A percentile compares a stretch with the other conserved stretches of the same genome.
phyloP scores from a whole-genome alignment of 2,113 vertebrate genomes.

The Glareola pratincola region DNA sequence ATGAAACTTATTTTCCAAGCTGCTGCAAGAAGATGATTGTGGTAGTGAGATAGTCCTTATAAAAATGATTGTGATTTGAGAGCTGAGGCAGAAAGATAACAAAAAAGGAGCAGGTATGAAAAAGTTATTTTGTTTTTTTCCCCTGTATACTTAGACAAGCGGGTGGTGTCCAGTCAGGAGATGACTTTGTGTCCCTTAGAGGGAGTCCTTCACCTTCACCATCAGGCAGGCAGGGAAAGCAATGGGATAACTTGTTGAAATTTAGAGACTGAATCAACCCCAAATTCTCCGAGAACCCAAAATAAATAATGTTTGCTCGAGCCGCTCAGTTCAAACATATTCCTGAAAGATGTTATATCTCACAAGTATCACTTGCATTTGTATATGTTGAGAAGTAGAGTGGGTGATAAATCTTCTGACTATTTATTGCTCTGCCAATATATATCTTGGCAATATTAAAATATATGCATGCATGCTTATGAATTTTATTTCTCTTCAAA shows the following conservation, averaged over 20 bases:
- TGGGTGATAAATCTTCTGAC: conserved; percentile 45
- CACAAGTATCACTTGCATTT: conserved; percentile 6
- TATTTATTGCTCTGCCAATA: conserved; percentile 64
- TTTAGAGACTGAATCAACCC: neutral
- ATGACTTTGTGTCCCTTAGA: neutral
- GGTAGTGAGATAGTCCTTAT: neutral
- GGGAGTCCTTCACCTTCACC: neutral
- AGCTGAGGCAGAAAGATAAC: neutral
- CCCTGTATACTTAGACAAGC: neutral
- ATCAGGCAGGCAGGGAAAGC: neutral
- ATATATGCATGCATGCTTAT: conserved; percentile 58
- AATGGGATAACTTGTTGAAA: neutral
- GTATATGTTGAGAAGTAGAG: conserved; percentile 27
- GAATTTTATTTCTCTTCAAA: conserved; percentile 70
- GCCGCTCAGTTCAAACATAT: neutral
- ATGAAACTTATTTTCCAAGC: neutral
- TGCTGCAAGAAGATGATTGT: neutral
- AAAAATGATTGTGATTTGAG: neutral
- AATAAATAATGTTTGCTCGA: neutral
- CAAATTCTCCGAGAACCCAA: neutral
- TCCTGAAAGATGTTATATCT: neutral
- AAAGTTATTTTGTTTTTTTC: neutral
- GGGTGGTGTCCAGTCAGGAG: neutral
- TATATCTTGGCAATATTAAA: conserved; percentile 59
- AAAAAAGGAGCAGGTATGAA: neutral